Conservation (phyloP, 2,113 vertebrate genomes). For the Notothenia rossii region DNA sequence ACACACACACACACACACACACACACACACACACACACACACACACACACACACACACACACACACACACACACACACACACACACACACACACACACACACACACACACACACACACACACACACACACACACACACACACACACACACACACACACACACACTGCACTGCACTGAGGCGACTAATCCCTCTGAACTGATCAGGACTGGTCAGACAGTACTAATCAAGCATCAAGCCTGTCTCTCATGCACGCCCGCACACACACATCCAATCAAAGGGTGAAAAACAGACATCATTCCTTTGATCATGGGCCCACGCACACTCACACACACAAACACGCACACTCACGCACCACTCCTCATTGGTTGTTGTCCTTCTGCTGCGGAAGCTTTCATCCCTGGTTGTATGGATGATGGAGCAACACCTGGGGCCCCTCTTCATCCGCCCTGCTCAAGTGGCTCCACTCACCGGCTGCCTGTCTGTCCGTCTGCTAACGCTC, state of each 20-base stretch:
- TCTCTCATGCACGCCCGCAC: conserved; percentile 8
- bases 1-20: background rate
- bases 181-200: conserved; percentile 17
- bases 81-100: too few species aligned
- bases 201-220: conserved; percentile 51
- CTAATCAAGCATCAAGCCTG: conserved; percentile 57
- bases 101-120: too few species aligned
- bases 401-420: conserved; percentile 76
- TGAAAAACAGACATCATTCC: conserved; percentile 62
- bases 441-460: conserved; percentile 65
- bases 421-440: conserved; percentile 79
- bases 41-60: conserved; percentile 5
- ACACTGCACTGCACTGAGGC: background rate
- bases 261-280: conserved; percentile 72
- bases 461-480: conserved; percentile 70
- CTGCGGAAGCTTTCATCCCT: conserved; percentile 73
- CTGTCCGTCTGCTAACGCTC: conserved; percentile 31
- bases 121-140: too few species aligned
- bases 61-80: background rate
- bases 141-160: too few species aligned
- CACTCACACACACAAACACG: conserved; percentile 24
- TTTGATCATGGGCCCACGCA: conserved; percentile 59
- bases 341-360: conserved; percentile 22
- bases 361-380: conserved; percentile 64
- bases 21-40: conserved; percentile 14